phyloP scores from a whole-genome alignment of 92 coral and sea anemone genomes.

The Phymanthus crucifer region DNA sequence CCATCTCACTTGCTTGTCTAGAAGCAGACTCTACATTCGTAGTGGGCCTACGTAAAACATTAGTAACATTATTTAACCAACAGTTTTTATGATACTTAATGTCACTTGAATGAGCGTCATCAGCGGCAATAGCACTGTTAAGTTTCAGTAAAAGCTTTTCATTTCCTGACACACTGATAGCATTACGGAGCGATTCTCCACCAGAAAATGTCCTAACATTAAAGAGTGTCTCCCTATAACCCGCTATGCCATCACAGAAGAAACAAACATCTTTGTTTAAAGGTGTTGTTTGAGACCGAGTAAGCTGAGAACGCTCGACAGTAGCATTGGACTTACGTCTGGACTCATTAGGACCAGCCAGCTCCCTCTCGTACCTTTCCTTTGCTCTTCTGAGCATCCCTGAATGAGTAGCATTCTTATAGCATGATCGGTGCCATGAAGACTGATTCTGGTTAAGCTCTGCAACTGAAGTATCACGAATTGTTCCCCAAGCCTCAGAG shows the following conservation, averaged over 20 bases:
- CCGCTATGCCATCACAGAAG: constrained; percentile 20
- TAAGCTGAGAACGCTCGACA: neutral
- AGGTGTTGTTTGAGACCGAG: constrained; percentile 29
- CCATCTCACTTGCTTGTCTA: constrained; percentile 40
- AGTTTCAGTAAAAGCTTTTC: constrained; percentile 10
- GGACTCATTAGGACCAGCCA: constrained; percentile 5
- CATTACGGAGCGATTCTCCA: constrained; percentile 19
- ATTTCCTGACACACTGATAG: constrained; percentile 10
- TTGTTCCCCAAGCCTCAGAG: constrained; percentile 19
- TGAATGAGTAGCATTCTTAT: neutral
- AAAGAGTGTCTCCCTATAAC: constrained; percentile 18
- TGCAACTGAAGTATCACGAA: neutral
- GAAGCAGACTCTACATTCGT: constrained; percentile 18
- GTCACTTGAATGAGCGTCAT: constrained; percentile 29
- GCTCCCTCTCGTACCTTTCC: constrained; percentile 14
- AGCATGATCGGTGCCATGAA: constrained; percentile 40
- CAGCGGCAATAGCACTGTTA: neutral
- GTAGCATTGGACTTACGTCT: constrained; percentile 11
- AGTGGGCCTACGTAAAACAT: constrained; percentile 50
- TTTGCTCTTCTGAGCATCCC: constrained; percentile 33
- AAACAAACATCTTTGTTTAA: constrained; percentile 25
- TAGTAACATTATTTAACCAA: constrained; percentile 18
- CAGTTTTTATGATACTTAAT: constrained; percentile 35
- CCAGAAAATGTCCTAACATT: constrained; percentile 12
- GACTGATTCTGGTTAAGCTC: neutral